Percentiles rank a stretch among this genome's conserved stretches.
These are phyloP conservation scores for Matsumurasca onukii DNA, from an alignment of 1,140 invertebrate genomes.

Conservation along the genomic window DNA sequence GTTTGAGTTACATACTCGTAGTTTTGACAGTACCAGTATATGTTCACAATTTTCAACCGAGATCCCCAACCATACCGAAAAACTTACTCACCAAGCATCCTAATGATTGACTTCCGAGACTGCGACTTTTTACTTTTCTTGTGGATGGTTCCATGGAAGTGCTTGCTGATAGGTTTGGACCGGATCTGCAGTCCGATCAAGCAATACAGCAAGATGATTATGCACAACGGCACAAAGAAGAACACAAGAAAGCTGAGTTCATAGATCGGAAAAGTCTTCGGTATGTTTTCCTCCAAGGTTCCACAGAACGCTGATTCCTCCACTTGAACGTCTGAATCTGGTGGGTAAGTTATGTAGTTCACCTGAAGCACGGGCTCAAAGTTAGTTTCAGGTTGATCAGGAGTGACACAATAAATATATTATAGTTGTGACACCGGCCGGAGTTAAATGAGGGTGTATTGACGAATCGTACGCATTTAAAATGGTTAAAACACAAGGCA, in stretches of 20 bases:
- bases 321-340: conserved; percentile 40
- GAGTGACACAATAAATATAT: not conserved
- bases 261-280: conserved; percentile 62
- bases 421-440: not conserved
- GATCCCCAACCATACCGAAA: no score
- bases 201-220: conserved; percentile 76
- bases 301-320: conserved; percentile 73
- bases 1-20: no score
- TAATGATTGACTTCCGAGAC: conserved; percentile 70
- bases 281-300: conserved; percentile 60
- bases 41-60: no score
- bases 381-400: not conserved
- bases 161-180: conserved; percentile 50
- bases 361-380: conserved; percentile 45
- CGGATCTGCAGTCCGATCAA: conserved; percentile 66
- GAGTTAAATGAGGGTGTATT: not conserved
- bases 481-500: not conserved
- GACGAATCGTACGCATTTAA: not conserved
- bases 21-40: no score
- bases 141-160: conserved; percentile 62
- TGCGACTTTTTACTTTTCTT: conserved; percentile 64
- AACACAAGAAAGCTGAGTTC: conserved; percentile 78
- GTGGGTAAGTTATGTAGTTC: conserved; percentile 69
- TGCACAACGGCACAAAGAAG: conserved; percentile 77
- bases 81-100: conserved; percentile 85